phyloP scores from a whole-genome alignment of 2,888 invertebrate species.

The Ischnus inquisitorius region DNA sequence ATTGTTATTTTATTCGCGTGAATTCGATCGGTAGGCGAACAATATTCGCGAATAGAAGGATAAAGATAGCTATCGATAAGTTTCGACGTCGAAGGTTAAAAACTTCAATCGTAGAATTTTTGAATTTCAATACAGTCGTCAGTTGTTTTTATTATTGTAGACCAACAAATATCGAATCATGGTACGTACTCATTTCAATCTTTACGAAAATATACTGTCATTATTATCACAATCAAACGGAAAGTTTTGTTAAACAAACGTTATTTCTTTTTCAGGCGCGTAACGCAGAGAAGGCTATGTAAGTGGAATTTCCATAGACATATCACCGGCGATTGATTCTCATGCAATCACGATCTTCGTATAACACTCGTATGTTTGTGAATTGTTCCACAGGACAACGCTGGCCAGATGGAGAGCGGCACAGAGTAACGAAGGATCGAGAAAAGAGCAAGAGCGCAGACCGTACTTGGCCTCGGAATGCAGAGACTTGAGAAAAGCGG shows the following conservation, averaged over 20 bases:
- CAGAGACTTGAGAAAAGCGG: constrained; percentile 95
- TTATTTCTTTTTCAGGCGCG: constrained; percentile 91
- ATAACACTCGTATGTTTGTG: constrained; percentile 17
- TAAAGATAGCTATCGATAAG: neutral
- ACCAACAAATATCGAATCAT: constrained; percentile 8
- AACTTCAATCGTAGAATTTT: neutral
- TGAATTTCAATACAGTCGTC: no score
- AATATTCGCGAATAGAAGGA: neutral
- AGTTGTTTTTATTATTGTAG: neutral
- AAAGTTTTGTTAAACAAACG: neutral
- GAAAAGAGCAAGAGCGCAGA: constrained; percentile 92
- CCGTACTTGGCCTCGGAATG: constrained; percentile 98
- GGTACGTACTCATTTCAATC: constrained; percentile 18
- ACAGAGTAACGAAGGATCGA: constrained; percentile 95
- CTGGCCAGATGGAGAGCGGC: constrained; percentile 99
- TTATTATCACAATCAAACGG: neutral
- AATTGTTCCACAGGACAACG: constrained; percentile 92
- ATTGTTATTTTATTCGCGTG: no score
- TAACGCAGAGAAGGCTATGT: constrained; percentile 99
- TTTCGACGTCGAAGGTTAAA: neutral
- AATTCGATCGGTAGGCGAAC: no score
- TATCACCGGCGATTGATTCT: constrained; percentile 16
- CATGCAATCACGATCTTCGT: neutral
- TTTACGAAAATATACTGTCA: neutral
- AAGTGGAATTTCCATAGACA: constrained; percentile 86